These are phyloP conservation scores for Littorina saxatilis DNA, from an alignment of 1,140 invertebrate species.

Conservation along the genomic window DNA sequence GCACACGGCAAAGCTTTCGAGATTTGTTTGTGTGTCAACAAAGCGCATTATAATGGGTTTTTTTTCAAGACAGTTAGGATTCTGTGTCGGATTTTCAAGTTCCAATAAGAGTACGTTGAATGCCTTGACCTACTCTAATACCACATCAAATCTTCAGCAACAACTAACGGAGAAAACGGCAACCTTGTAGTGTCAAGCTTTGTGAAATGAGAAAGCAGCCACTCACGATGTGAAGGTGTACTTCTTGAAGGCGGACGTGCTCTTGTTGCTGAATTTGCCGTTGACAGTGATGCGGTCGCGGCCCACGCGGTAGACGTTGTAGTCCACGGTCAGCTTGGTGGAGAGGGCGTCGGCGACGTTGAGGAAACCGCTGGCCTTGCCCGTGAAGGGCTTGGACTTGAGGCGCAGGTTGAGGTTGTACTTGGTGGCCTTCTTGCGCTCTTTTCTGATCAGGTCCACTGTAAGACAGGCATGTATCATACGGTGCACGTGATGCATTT, in stretches of 20 bases:
- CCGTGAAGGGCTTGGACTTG: conserved; percentile 46
- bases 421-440: conserved; percentile 42
- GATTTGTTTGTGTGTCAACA: no score
- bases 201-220: not conserved
- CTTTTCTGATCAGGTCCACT: conserved; percentile 46
- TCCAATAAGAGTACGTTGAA: no score
- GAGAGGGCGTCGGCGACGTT: conserved; percentile 41
- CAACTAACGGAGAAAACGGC: not conserved
- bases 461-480: conserved; percentile 21
- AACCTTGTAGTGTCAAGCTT: not conserved
- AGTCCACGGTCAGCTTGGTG: conserved; percentile 46
- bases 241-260: conserved; percentile 49
- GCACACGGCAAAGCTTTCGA: no score
- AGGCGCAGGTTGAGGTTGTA: conserved; percentile 44
- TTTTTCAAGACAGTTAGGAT: no score
- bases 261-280: conserved; percentile 52
- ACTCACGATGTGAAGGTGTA: conserved; percentile 60
- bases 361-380: conserved; percentile 42
- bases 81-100: no score
- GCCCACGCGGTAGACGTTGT: conserved; percentile 52
- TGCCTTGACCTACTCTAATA: no score
- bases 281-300: conserved; percentile 53
- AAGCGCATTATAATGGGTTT: no score
- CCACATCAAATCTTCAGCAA: no score
- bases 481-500: no score